A percentile compares a stretch with the other conserved stretches of the same genome.
phyloP scores from a whole-genome alignment of 2,113 vertebrate species.

The Larimichthys polyactis region DNA sequence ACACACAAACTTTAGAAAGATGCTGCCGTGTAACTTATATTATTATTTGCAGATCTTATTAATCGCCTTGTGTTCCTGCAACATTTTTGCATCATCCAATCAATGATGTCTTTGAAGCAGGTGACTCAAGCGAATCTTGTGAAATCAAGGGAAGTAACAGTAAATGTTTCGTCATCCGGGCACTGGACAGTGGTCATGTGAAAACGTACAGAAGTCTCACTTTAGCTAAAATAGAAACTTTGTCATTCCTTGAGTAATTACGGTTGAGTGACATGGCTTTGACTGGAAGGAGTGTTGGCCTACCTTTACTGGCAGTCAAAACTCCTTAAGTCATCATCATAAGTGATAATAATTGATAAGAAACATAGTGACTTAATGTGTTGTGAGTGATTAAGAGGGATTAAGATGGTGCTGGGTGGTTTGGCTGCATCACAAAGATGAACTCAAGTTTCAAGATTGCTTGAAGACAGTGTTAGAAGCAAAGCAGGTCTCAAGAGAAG shows the following conservation, averaged over 20 bases:
- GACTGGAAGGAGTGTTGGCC: background rate
- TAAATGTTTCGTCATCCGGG: background rate
- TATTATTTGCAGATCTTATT: background rate
- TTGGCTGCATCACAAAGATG: slow-evolving; percentile 27
- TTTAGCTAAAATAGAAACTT: slow-evolving; percentile 1
- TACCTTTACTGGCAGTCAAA: background rate
- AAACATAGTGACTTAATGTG: slow-evolving; percentile 1
- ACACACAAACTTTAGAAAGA: background rate
- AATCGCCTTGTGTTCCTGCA: background rate
- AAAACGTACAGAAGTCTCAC: background rate
- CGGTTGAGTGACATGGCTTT: background rate
- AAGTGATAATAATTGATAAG: background rate
- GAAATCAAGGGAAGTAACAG: slow-evolving; percentile 27
- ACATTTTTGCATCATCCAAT: background rate
- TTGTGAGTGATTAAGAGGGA: slow-evolving; percentile 11
- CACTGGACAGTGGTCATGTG: background rate
- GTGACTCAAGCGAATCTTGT: slow-evolving; percentile 4
- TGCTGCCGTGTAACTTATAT: background rate
- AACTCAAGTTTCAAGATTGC: slow-evolving; percentile 5
- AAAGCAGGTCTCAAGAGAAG: slow-evolving; percentile 41
- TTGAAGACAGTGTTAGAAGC: slow-evolving; percentile 20
- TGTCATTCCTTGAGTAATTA: background rate
- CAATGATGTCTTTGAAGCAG: background rate
- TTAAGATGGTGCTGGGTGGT: background rate
- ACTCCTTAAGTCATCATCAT: background rate